Evolutionary conservation across 1,140 invertebrate species (phyloP).

Genomic region (Drosophila asahinai): DNA sequence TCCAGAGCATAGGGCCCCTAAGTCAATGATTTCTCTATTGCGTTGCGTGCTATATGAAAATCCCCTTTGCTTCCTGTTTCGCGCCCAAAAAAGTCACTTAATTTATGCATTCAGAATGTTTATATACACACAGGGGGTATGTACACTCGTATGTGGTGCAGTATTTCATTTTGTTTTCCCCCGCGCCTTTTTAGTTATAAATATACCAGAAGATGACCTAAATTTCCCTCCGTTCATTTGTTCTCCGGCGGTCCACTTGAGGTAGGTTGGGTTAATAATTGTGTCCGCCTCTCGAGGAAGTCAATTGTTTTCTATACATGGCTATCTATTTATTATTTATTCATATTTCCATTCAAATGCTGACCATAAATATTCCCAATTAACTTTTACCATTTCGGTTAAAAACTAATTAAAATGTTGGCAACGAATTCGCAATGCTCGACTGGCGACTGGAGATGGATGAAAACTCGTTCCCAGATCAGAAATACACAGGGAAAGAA

Average conservation of each 20-base stretch:
- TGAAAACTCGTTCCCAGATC: constrained; percentile 52
- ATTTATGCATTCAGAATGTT: constrained; percentile 53
- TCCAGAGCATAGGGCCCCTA: constrained; percentile 49
- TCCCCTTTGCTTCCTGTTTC: constrained; percentile 40
- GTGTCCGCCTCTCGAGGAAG: constrained; percentile 14
- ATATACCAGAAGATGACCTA: constrained; percentile 46
- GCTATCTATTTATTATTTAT: constrained; percentile 36
- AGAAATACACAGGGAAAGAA: constrained; percentile 41
- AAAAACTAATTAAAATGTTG: constrained; percentile 70
- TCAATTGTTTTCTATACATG: constrained; percentile 26
- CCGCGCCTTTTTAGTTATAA: constrained; percentile 25
- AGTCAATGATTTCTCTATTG: constrained; percentile 47
- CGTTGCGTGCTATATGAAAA: constrained; percentile 52
- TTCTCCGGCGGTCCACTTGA: constrained; percentile 32
- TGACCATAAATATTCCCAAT: constrained; percentile 45
- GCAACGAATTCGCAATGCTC: constrained; percentile 42
- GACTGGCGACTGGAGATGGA: constrained; percentile 25
- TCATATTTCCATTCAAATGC: constrained; percentile 36
- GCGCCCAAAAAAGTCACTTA: constrained; percentile 19
- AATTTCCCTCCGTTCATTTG: constrained; percentile 24
- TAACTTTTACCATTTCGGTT: constrained; percentile 55
- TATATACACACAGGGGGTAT: constrained; percentile 10
- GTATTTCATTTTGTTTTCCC: constrained; percentile 22
- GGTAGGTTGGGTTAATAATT: constrained; percentile 50
- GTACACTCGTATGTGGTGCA: constrained; percentile 19